These are phyloP conservation scores for Rhagophthalmus giganteus DNA, from an alignment of 2,888 invertebrate species.

Conservation along the genomic window DNA sequence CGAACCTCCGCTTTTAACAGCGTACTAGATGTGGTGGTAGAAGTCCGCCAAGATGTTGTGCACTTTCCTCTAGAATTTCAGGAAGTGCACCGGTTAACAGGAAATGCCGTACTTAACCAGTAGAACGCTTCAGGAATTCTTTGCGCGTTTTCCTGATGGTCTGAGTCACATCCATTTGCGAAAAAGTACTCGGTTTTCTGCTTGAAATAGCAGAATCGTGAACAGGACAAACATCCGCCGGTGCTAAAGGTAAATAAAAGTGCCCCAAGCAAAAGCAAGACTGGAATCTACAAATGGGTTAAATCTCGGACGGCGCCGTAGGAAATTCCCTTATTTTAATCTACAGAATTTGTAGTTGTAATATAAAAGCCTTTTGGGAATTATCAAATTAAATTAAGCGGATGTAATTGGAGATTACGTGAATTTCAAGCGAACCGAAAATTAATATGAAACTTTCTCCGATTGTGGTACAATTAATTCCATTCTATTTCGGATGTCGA, in stretches of 20 bases:
- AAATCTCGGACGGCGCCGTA: constrained; percentile 9
- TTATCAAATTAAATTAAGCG: constrained; percentile 2
- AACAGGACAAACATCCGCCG: constrained; percentile 23
- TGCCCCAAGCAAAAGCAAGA: constrained; percentile 11
- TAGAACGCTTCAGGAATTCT: constrained; percentile 42
- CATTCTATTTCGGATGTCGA: too few species aligned
- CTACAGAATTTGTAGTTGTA: constrained; percentile 2
- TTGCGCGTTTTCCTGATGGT: constrained; percentile 42
- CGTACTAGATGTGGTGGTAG: too few species aligned
- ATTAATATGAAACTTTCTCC: not conserved
- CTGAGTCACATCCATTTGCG: constrained; percentile 32
- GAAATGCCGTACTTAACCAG: constrained; percentile 44
- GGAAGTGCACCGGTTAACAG: constrained; percentile 33
- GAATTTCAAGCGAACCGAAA: not conserved
- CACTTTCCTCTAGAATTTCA: constrained; percentile 6
- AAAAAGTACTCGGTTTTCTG: constrained; percentile 25
- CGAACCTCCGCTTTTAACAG: too few species aligned
- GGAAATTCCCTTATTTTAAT: constrained; percentile 9
- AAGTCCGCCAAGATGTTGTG: constrained; percentile 1
- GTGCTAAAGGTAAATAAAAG: constrained; percentile 23
- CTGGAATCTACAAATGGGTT: constrained; percentile 6
- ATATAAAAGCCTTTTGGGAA: not conserved
- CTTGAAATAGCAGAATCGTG: constrained; percentile 23
- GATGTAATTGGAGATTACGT: constrained; percentile 3
- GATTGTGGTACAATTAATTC: too few species aligned